Evolutionary conservation across 2,113 vertebrate genomes (phyloP), one percentile per base, ranked within the genome.

Genomic region (Gulo gulo): DNA sequence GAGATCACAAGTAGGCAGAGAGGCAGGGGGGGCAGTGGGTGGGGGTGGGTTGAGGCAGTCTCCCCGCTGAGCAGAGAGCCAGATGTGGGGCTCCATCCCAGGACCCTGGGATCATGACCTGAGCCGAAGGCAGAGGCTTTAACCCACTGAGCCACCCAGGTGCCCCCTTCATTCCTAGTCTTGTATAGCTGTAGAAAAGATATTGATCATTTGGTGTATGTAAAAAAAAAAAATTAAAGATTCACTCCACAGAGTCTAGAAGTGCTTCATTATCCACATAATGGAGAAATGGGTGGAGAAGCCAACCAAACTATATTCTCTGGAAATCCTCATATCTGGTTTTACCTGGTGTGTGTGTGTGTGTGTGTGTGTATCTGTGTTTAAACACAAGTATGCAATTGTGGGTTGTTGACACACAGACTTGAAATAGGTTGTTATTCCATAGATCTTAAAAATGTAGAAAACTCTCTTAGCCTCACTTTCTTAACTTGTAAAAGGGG

Each of bases 131-230:
- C 50, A 16, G 50, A 52, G 50, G 50, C 50, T 52, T 52, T 52
- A 52, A 52, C 50, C 50, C 50, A 52, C 14, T 52, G 50, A 52
- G 15, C 50, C 50, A 15, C 50, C 50, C 14, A 52, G 50, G 50
- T 52, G 50, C 50, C 50, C 50, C 50, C 74, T 80, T 63, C 26
- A 61, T 94, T 95, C 63, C 63, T 95, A 36, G 39, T 91, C 31
- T 91, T 76, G 9, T 57, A 34, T 88, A 50, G 61, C 86, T 95
- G 31, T 36, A 88, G 81, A 88, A 97, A 95, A 95, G 34, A 89
- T 57, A 91, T 6, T 61, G 42, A 57, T 73, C 69, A 55, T 34
- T 85, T 84, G n/a, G 10, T 61, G 24, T 69, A 84, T 57, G 13
- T 81, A 31, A 82, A 65, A 45, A 57, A 90, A 50, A 52, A 55